Conservation (phyloP, 2,113 vertebrate genomes). For the Callospermophilus lateralis region DNA sequence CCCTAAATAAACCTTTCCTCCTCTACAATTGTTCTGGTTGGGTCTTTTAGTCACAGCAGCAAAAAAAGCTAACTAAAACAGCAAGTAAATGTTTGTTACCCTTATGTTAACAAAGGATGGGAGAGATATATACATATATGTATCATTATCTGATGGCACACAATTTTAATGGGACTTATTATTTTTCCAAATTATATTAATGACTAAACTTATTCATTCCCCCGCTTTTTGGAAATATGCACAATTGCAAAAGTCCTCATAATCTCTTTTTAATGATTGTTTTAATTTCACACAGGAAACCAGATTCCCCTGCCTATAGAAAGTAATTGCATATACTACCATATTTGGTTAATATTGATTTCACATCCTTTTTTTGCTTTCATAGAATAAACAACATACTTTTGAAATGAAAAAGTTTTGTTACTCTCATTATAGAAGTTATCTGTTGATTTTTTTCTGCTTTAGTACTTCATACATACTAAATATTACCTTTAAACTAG, state of each 20-base stretch:
- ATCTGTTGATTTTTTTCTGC: constrained; percentile 22
- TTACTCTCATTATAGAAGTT: background rate
- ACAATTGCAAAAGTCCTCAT: background rate
- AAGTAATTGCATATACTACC: background rate
- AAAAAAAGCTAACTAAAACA: too few relatives aligned
- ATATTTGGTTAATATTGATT: background rate
- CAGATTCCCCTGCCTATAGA: background rate
- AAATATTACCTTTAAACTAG: constrained; percentile 5
- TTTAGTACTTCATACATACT: background rate
- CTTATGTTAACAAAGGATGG: background rate
- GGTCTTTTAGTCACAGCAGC: too few relatives aligned
- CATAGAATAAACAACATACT: background rate
- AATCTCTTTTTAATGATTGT: background rate
- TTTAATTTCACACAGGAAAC: constrained; percentile 28
- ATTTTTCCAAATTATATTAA: constrained; percentile 6
- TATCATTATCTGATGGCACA: background rate
- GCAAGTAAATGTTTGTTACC: background rate
- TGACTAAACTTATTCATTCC: background rate
- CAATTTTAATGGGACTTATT: background rate
- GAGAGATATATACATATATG: background rate
- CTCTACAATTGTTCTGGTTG: too few relatives aligned
- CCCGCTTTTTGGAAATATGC: background rate
- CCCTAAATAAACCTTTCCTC: too few relatives aligned
- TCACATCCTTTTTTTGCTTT: background rate
- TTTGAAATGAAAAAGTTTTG: background rate